Evolutionary conservation across 2,888 invertebrate species (phyloP), one percentile per base, ranked within the genome.

Genomic region (Chamaedrilus cognettii): DNA sequence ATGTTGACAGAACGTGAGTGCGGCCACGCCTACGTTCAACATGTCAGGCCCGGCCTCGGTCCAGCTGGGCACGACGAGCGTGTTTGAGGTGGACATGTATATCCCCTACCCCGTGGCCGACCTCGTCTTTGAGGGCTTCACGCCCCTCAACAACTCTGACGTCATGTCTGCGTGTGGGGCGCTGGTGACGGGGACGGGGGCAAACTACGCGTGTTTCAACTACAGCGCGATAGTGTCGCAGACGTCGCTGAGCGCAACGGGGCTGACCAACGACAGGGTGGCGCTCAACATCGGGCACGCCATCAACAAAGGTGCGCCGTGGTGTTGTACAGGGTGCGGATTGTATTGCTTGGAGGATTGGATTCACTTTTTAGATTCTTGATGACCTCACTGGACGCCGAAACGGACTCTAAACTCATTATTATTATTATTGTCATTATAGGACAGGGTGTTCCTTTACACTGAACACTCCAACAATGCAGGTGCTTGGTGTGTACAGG

Each of bases 281-380:
- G 69, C 68, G 2, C 35, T 80, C 0, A 60, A 72, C n/a, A 60
- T 79, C 2, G 78, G 77, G 30, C 68, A 30, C 5, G 57, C 77
- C 15, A 52, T 74, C 3, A 80, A 80, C 64, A 74, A 74, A 72
- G 78, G 80, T 78, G n/a, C n/a, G n/a, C n/a, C n/a, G n/a, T n/a
- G n/a, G n/a, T n/a, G n/a, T n/a, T n/a, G n/a, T n/a, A n/a, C n/a
- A n/a, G n/a, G n/a, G n/a, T n/a, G n/a, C n/a, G n/a, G n/a, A n/a
- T n/a, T n/a, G n/a, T n/a, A n/a, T n/a, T n/a, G n/a, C n/a, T n/a
- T n/a, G n/a, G n/a, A n/a, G n/a, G n/a, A n/a, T n/a, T n/a, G n/a
- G n/a, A n/a, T n/a, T n/a, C n/a, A n/a, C n/a, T n/a, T n/a, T n/a
- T n/a, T n/a, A n/a, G n/a, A n/a, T n/a, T n/a, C n/a, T n/a, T n/a